Base-by-base conservation (phyloP, 2,888 invertebrate species). In the Ceriagrion tenellum region DNA sequence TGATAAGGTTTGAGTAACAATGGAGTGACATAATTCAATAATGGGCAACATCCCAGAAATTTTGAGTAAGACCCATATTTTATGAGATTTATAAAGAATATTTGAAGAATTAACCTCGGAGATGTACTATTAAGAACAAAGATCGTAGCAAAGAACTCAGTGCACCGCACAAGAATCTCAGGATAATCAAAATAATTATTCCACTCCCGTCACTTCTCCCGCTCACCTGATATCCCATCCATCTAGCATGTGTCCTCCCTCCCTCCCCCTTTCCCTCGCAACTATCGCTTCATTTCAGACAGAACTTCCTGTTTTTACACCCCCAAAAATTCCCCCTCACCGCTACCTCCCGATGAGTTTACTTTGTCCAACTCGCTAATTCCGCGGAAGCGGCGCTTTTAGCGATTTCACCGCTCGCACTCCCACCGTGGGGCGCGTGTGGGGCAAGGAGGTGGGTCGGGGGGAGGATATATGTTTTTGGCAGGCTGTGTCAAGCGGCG, bases 371-470 rank as follows among this genome's bases (percentile, higher is more conserved):
- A 88, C 23, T 47, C 40, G 0, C 47, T n/a, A 55, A 26, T 55
- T 55, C 18, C 89, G 55, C 55, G 89, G 23, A 89, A 89, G 89
- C 55, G 55, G 89, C 55, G 55, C 55, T 89, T 89, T 89, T 89
- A 81, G 30, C 81, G 2, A 81, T 55, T 55, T 89, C 89, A 16
- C 55, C 55, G 8, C 40, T 8, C 59, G 59, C 59, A 59, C 59
- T 20, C 59, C 59, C 2, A 47, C 8, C 8, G n/a, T n/a, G n/a
- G n/a, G n/a, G n/a, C 56, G 56, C 56, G 56, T 56, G 56, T 56
- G 56, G 56, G 12, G 59, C 59, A 16, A 26, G 18, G 4, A n/a
- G n/a, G 2, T 12, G 69, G 10, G 16, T 40, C 20, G 18, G 23
- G 13, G 23, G 55, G 6, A 55, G 13, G 55, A 26, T n/a, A 89